These are phyloP conservation scores for Apamea anceps DNA, from an alignment of 2,888 invertebrate species.

Conservation along the genomic window DNA sequence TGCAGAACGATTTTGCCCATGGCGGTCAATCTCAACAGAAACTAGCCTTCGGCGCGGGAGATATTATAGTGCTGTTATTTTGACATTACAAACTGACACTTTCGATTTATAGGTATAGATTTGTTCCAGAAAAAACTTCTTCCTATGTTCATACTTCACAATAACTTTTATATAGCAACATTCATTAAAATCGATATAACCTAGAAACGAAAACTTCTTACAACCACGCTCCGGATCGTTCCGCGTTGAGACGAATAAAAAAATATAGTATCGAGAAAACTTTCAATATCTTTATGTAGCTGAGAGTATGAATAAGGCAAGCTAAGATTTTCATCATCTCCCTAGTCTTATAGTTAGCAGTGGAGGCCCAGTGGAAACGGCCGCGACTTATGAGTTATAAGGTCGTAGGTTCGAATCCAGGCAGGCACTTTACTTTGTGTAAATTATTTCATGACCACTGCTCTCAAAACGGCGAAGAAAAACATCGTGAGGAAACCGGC, in stretches of 20 bases:
- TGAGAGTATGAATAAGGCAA: constrained; percentile 23
- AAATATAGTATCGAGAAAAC: constrained; percentile 19
- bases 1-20: no score
- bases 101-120: no score
- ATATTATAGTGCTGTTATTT: no score
- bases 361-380: background rate
- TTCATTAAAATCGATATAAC: constrained; percentile 24
- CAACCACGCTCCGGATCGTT: constrained; percentile 21
- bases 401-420: background rate
- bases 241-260: constrained; percentile 22
- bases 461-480: no score
- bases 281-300: constrained; percentile 37
- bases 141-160: background rate
- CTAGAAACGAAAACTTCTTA: constrained; percentile 33
- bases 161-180: background rate
- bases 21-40: no score
- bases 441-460: background rate
- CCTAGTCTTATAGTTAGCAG: no score
- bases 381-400: background rate
- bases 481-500: no score
- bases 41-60: no score
- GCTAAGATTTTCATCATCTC: background rate
- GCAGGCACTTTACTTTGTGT: background rate
- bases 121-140: no score
- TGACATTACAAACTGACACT: no score